Evolutionary conservation across 2,113 vertebrate genomes (phyloP).

Genomic region (Desmodus rotundus): DNA sequence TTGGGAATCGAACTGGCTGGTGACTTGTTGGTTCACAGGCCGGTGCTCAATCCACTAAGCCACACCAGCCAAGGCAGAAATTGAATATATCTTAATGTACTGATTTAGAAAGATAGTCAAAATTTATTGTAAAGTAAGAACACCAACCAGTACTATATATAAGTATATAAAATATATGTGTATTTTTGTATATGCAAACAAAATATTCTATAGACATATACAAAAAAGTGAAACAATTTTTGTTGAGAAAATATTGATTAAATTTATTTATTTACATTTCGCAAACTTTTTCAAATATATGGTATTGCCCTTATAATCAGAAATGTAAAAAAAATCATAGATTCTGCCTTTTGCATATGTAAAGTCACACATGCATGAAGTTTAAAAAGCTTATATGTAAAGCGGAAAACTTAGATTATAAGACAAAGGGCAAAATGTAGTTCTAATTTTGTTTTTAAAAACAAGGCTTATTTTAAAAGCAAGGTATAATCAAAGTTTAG

Average conservation of each 20-base stretch:
- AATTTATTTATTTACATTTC: not conserved
- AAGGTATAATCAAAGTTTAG: not conserved
- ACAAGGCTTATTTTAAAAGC: not conserved
- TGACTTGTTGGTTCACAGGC: too few relatives aligned
- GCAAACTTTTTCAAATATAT: not conserved
- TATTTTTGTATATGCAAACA: not conserved
- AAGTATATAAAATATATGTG: not conserved
- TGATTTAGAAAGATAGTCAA: conserved; percentile 16
- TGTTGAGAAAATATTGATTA: not conserved
- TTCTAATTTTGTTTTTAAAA: not conserved
- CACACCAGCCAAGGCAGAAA: not conserved
- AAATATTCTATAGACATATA: not conserved
- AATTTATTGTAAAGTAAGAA: not conserved
- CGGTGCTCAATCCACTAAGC: too few relatives aligned
- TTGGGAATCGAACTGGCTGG: too few relatives aligned
- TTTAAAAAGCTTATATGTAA: not conserved
- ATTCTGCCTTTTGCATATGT: not conserved
- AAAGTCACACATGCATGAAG: not conserved
- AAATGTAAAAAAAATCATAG: not conserved
- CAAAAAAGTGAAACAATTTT: not conserved
- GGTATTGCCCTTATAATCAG: not conserved
- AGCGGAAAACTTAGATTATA: not conserved
- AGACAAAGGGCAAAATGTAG: not conserved
- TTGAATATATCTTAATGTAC: not conserved
- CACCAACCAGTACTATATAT: not conserved